Evolutionary conservation across 2,113 vertebrate genomes (phyloP).

Genomic region (Microcebus ravelobensis): DNA sequence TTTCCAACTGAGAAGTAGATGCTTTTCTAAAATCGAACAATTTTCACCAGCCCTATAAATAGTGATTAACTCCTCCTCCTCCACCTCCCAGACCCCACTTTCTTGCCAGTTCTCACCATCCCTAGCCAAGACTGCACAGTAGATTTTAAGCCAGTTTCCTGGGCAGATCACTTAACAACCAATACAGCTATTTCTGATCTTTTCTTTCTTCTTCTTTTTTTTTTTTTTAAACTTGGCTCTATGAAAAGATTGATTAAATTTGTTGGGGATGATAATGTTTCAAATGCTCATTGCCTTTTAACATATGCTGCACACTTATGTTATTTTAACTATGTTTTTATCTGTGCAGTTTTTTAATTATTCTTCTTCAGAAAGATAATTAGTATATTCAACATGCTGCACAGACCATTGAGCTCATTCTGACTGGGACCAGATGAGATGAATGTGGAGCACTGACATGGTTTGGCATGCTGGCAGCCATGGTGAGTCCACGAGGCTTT

Average conservation of each 20-base stretch:
- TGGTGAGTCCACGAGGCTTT: neutral
- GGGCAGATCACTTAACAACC: constrained; percentile 46
- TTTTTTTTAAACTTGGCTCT: neutral
- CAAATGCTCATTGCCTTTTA: neutral
- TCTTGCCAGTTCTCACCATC: constrained; percentile 46
- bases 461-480: neutral
- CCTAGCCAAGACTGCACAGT: neutral
- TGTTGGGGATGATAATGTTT: neutral
- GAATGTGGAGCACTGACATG: neutral
- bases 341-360: neutral
- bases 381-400: neutral
- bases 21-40: constrained; percentile 62
- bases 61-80: constrained; percentile 54
- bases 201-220: neutral
- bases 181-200: constrained; percentile 16
- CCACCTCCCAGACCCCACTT: neutral
- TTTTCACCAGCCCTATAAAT: constrained; percentile 68
- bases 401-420: neutral
- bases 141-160: constrained; percentile 45
- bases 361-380: constrained; percentile 24
- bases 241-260: constrained; percentile 32
- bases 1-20: constrained; percentile 68
- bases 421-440: neutral
- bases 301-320: neutral
- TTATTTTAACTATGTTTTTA: neutral